Conservation (phyloP, 2,113 vertebrate species). For the Rousettus leschenaultii region DNA sequence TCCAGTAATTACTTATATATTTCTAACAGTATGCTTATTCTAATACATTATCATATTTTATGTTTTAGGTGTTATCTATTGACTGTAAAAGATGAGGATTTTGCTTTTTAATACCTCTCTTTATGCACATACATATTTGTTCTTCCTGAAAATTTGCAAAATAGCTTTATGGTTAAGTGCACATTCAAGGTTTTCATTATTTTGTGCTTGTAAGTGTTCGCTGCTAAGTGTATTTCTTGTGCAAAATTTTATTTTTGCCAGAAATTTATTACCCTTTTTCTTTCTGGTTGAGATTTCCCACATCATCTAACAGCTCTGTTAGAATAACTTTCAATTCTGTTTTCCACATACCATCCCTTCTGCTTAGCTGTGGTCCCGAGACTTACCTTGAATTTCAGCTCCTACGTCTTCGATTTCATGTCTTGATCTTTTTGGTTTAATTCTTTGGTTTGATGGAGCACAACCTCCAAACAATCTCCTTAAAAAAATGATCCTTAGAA, state of each 20-base stretch:
- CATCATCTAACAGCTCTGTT: not conserved
- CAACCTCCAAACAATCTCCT: not conserved
- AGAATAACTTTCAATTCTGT: not conserved
- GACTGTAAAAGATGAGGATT: not conserved
- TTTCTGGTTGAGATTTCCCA: not conserved
- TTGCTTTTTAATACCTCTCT: not conserved
- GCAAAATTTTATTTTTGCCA: not conserved
- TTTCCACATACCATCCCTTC: not conserved
- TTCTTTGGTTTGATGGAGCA: not conserved
- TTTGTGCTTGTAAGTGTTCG: not conserved
- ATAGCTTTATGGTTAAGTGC: not conserved
- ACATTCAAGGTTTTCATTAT: not conserved
- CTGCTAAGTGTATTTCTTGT: not conserved
- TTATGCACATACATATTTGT: not conserved
- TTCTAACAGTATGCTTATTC: not conserved
- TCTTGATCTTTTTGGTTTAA: not conserved
- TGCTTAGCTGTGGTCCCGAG: not conserved
- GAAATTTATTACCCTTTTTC: not conserved
- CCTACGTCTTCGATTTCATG: not conserved
- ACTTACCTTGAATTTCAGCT: not conserved
- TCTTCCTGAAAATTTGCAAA: slow-evolving; percentile 9
- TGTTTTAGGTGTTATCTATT: not conserved
- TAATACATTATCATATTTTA: not conserved
- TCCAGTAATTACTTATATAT: not conserved
- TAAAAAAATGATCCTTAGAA: not conserved